Evolutionary conservation across 2,888 invertebrate genomes (phyloP).

Genomic region (Xestobium rufovillosum): DNA sequence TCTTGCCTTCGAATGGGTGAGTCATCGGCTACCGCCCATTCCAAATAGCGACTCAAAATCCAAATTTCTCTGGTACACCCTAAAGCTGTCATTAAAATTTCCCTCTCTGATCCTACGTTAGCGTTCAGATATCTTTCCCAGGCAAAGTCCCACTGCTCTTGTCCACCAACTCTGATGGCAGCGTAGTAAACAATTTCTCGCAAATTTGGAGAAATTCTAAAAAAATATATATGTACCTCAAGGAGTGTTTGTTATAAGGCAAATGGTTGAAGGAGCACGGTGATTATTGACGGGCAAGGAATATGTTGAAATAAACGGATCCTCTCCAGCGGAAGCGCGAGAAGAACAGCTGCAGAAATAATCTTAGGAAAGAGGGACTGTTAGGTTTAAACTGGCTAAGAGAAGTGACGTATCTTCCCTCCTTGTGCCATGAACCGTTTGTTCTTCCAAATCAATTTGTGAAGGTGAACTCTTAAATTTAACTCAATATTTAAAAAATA

Average conservation of each 20-base stretch:
- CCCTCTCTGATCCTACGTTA: constrained; percentile 75
- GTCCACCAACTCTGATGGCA: constrained; percentile 74
- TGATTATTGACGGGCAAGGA: too few relatives aligned
- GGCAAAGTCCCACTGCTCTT: constrained; percentile 82
- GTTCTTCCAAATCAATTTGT: too few relatives aligned
- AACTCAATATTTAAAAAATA: too few relatives aligned
- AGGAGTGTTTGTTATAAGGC: constrained; percentile 1
- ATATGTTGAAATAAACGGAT: too few relatives aligned
- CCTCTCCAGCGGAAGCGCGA: too few relatives aligned
- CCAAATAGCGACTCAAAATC: constrained; percentile 70
- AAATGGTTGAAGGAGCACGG: too few relatives aligned
- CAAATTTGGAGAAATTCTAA: constrained; percentile 75
- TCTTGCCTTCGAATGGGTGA: constrained; percentile 80
- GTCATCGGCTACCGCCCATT: constrained; percentile 63
- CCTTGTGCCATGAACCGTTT: too few relatives aligned
- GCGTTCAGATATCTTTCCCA: constrained; percentile 70
- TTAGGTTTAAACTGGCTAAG: too few relatives aligned
- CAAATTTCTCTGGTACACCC: constrained; percentile 80
- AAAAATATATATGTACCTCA: constrained; percentile 22
- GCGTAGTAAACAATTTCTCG: constrained; percentile 81
- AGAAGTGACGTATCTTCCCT: too few relatives aligned
- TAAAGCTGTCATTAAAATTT: constrained; percentile 65
- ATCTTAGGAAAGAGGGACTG: too few relatives aligned
- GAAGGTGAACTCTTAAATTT: too few relatives aligned
- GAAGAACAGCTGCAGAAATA: too few relatives aligned